Conservation (phyloP, 37 sponge, comb jelly and placozoan species). For the Theonella swinhoei region DNA sequence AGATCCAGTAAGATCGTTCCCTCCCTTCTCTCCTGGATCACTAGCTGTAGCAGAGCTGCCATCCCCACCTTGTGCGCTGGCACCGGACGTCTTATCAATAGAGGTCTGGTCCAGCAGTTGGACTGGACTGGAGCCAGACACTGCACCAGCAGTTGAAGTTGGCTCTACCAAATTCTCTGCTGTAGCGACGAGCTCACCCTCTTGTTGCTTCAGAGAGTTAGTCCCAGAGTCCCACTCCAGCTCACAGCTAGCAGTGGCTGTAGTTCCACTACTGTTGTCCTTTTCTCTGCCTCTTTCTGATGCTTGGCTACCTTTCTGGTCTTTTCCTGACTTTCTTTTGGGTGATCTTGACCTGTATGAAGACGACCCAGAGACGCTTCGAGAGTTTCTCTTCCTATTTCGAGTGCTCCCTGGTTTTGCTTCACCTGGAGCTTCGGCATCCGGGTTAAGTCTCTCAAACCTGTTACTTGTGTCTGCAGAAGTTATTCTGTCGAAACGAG, state of each 20-base stretch:
- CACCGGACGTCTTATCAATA: neutral
- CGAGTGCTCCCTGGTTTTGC: neutral
- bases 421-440: slow-evolving; percentile 1
- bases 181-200: neutral
- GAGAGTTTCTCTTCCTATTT: neutral
- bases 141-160: neutral
- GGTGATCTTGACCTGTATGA: neutral
- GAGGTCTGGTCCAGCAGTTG: neutral
- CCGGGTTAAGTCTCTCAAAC: slow-evolving; percentile 11
- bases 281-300: neutral
- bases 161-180: too few relatives aligned
- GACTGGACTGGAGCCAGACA: neutral
- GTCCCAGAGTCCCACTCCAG: neutral
- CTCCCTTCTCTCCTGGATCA: neutral
- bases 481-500: neutral
- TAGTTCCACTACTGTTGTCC: neutral
- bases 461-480: slow-evolving; percentile 11
- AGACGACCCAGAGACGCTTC: neutral
- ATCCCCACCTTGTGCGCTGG: neutral
- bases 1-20: neutral
- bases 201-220: neutral
- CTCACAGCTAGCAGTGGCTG: neutral
- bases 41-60: neutral
- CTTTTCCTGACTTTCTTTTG: neutral
- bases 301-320: neutral